phyloP scores from a whole-genome alignment of 2,113 vertebrate species.

The Trichechus manatus region DNA sequence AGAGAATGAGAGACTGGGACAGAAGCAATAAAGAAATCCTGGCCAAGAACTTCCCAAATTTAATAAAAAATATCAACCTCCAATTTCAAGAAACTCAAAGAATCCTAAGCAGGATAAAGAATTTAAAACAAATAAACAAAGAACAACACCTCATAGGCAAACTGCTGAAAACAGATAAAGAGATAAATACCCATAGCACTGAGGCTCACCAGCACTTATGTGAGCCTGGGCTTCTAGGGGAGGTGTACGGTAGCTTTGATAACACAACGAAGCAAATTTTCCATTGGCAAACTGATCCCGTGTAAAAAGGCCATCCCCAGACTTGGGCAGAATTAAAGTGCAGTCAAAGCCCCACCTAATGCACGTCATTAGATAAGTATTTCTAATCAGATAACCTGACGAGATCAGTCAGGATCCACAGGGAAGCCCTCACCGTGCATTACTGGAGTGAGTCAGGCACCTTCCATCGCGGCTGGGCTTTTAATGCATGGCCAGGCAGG shows the following conservation, averaged over 20 bases:
- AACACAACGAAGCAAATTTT: background rate
- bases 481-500: background rate
- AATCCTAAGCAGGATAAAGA: background rate
- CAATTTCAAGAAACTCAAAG: background rate
- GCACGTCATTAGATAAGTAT: constrained; percentile 32
- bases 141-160: background rate
- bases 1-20: background rate
- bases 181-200: fast-evolving
- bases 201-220: background rate
- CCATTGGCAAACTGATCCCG: background rate
- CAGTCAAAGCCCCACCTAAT: background rate
- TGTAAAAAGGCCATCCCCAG: background rate
- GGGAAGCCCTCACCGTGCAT: constrained; percentile 42
- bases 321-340: background rate
- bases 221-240: background rate
- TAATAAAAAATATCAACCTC: background rate
- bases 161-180: background rate
- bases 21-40: background rate
- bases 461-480: constrained; percentile 27
- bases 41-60: background rate
- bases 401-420: background rate
- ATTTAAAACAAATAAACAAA: background rate
- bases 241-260: background rate
- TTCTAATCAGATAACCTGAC: constrained; percentile 64
- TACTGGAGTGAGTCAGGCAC: constrained; percentile 58